Evolutionary conservation across 2,888 invertebrate species (phyloP).

Genomic region (Acronicta alni): DNA sequence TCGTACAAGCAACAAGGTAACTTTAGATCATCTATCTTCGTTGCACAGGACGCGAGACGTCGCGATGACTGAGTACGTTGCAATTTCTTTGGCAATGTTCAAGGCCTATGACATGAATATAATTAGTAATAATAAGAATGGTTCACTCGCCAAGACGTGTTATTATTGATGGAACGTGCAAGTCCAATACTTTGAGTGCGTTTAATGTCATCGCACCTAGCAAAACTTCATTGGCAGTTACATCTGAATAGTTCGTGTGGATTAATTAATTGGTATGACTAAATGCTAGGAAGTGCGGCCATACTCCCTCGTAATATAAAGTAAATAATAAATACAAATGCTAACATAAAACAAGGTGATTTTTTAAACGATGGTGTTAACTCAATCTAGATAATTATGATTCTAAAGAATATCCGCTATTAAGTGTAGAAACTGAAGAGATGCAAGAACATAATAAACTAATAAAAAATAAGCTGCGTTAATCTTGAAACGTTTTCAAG

Average conservation of each 20-base stretch:
- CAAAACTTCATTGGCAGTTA: conserved; percentile 11
- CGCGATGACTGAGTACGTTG: conserved; percentile 51
- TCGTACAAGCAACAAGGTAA: conserved; percentile 49
- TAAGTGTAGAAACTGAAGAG: neutral
- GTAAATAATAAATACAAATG: no score
- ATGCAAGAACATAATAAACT: neutral
- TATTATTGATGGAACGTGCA: conserved; percentile 35
- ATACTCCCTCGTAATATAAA: neutral
- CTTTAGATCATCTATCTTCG: conserved; percentile 63
- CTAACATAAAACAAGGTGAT: neutral
- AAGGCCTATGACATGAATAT: conserved; percentile 56
- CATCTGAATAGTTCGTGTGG: conserved; percentile 8
- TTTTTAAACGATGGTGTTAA: neutral
- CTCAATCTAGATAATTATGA: neutral
- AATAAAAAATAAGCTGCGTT: neutral
- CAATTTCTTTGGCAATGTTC: conserved; percentile 62
- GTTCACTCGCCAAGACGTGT: conserved; percentile 37
- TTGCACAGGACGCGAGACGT: conserved; percentile 51
- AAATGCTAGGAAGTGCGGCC: conserved; percentile 4
- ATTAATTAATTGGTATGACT: conserved; percentile 12
- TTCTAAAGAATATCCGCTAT: neutral
- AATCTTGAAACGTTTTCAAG: no score
- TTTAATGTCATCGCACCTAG: conserved; percentile 20
- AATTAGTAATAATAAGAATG: conserved; percentile 49
- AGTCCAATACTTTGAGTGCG: conserved; percentile 21